These are phyloP conservation scores for Heteromormyrus szaboi DNA, from an alignment of 2,797 vertebrate genomes.

Conservation along the genomic window DNA sequence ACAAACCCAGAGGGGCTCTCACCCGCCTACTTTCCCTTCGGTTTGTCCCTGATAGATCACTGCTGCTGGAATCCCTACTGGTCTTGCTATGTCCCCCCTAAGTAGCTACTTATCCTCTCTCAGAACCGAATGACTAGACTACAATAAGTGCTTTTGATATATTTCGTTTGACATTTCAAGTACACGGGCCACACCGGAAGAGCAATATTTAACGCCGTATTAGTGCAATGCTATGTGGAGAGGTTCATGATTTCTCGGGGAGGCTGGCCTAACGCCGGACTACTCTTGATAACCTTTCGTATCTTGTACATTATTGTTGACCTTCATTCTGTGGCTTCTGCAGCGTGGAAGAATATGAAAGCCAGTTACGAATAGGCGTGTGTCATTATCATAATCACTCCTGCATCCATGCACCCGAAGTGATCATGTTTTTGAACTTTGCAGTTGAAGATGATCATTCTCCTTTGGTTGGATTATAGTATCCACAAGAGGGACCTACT, in stretches of 20 bases:
- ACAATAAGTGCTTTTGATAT: not conserved
- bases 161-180: not conserved
- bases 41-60: constrained; percentile 48
- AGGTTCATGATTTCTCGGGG: not conserved
- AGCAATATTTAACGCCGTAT: not conserved
- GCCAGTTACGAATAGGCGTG: not conserved
- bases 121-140: not conserved
- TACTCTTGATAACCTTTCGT: not conserved
- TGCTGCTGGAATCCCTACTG: constrained; percentile 52
- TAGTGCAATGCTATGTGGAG: not conserved
- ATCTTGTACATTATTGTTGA: not conserved
- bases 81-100: constrained; percentile 29
- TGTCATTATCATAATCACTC: not conserved
- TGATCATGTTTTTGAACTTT: not conserved
- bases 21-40: constrained; percentile 29
- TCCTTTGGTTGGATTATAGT: not conserved
- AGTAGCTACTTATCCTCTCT: not conserved
- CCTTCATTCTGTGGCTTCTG: not conserved
- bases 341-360: not conserved
- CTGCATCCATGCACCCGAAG: not conserved
- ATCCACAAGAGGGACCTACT: not conserved
- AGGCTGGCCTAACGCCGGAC: not conserved
- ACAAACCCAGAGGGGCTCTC: constrained; percentile 67
- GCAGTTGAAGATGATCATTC: not conserved
- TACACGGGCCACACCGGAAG: not conserved